Percentiles rank a stretch among this genome's conserved stretches.
Evolutionary conservation across 2,113 vertebrate genomes (phyloP).

Genomic region (Rhea americana): DNA sequence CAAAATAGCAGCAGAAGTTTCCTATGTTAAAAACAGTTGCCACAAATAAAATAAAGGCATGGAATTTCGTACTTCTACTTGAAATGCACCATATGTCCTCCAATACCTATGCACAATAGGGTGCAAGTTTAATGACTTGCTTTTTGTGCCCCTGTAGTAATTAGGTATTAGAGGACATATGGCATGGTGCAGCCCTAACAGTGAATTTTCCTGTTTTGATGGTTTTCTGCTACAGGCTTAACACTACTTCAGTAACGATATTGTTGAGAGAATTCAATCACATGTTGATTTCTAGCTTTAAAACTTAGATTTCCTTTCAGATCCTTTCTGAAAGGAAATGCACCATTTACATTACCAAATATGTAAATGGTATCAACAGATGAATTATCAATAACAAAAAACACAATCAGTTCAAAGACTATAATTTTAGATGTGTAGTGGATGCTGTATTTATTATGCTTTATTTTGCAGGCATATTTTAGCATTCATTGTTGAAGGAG

Average conservation of each 20-base stretch:
- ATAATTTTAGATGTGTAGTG: background rate
- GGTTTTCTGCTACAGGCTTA: constrained; percentile 74
- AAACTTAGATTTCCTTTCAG: constrained; percentile 58
- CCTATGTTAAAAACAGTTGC: constrained; percentile 52
- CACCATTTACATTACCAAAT: too few species aligned
- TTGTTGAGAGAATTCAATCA: constrained; percentile 67
- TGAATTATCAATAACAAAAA: background rate
- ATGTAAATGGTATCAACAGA: constrained; percentile 8
- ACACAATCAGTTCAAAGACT: background rate
- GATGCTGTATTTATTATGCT: background rate
- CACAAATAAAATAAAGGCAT: constrained; percentile 70
- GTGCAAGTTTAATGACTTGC: constrained; percentile 78
- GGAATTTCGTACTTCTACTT: constrained; percentile 70
- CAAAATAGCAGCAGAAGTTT: constrained; percentile 65
- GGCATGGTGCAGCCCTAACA: constrained; percentile 71
- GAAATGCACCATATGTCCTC: constrained; percentile 76
- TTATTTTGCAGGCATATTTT: background rate
- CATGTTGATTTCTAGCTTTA: constrained; percentile 64
- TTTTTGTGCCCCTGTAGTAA: constrained; percentile 77
- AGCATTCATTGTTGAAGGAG: background rate
- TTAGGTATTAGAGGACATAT: constrained; percentile 82
- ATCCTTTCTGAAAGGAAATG: too few species aligned
- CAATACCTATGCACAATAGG: constrained; percentile 79
- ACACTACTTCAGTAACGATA: constrained; percentile 68
- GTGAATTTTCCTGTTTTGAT: constrained; percentile 78